phyloP scores from a whole-genome alignment of 2,797 vertebrate species.

The Squalus acanthias region DNA sequence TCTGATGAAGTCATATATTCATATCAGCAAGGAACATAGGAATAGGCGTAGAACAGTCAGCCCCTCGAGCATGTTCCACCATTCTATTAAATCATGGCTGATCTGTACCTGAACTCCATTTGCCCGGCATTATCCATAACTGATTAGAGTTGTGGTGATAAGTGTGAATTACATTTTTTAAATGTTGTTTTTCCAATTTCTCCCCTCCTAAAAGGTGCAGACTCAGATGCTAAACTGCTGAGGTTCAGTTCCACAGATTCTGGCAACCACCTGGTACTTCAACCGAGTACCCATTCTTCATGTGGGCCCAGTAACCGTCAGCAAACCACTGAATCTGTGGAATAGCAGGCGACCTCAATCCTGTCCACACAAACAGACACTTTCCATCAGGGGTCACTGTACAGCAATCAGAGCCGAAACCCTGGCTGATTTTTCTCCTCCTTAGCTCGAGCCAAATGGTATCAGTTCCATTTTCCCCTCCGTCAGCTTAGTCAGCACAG shows the following conservation, averaged over 20 bases:
- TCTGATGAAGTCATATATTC: background rate
- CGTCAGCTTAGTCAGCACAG: background rate
- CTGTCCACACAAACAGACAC: background rate
- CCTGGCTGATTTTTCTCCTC: background rate
- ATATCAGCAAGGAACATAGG: background rate
- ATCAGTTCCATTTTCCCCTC: background rate
- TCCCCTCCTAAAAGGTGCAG: background rate
- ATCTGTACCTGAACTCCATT: background rate
- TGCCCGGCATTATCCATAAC: background rate
- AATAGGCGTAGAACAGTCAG: background rate
- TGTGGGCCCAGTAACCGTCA: background rate
- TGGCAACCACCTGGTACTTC: background rate
- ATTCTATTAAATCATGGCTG: background rate
- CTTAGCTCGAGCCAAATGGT: background rate
- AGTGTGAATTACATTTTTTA: background rate
- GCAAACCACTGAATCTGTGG: background rate
- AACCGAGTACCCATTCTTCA: background rate
- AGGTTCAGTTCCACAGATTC: background rate
- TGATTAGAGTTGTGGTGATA: background rate
- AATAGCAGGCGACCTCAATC: background rate
- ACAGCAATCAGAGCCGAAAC: background rate
- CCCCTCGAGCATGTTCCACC: background rate
- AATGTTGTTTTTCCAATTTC: background rate
- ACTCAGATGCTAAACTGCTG: background rate
- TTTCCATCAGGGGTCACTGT: background rate